Percentiles rank a stretch among this genome's conserved stretches.
phyloP scores from a whole-genome alignment of 2,113 vertebrate genomes.

The Psittacara wagleri region DNA sequence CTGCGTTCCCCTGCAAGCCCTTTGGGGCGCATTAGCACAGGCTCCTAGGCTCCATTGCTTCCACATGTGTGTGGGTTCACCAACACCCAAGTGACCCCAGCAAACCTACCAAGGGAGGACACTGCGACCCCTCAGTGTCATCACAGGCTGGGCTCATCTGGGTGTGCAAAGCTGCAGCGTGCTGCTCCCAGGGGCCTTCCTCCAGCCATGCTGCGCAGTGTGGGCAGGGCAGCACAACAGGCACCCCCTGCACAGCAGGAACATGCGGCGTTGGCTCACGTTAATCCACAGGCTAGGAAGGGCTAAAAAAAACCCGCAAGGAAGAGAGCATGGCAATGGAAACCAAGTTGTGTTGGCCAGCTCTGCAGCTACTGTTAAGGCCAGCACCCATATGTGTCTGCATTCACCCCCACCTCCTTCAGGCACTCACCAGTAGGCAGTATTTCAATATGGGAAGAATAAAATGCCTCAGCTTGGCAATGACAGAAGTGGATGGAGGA shows the following conservation, averaged over 20 bases:
- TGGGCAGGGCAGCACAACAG: neutral
- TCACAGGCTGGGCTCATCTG: neutral
- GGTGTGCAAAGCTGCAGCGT: neutral
- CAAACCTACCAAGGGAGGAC: neutral
- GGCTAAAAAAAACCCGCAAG: neutral
- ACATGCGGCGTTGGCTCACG: rapidly evolving
- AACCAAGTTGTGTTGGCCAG: neutral
- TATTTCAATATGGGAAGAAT: neutral
- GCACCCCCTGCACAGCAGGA: neutral
- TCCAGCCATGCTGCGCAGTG: rapidly evolving
- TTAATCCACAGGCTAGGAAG: neutral
- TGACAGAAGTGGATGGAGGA: neutral
- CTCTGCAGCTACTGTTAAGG: neutral
- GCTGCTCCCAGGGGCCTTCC: neutral
- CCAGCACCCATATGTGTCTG: rapidly evolving
- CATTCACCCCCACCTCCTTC: neutral
- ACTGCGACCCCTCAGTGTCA: neutral
- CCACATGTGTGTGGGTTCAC: neutral
- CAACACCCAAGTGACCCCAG: neutral
- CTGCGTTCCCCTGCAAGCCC: neutral
- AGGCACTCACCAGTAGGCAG: rapidly evolving
- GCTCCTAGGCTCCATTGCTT: rapidly evolving
- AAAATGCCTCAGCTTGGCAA: neutral
- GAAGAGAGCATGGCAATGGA: neutral
- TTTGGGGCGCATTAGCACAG: neutral